Conservation (phyloP, 2,888 invertebrate genomes). For the Trichacis sp. region DNA sequence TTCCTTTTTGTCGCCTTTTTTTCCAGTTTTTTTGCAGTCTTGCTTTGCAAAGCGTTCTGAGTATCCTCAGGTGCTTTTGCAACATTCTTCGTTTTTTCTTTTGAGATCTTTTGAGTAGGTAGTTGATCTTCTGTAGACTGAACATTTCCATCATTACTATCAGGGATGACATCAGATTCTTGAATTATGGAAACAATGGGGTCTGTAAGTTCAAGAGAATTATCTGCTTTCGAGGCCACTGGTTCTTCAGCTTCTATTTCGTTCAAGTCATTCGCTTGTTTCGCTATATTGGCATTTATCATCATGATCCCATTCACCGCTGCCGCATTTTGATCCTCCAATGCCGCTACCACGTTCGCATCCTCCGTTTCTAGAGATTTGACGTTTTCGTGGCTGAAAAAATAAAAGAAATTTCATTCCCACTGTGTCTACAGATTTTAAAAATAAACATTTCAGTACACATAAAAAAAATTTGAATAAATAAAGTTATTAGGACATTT, state of each 20-base stretch:
- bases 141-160: too few relatives aligned
- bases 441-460: not conserved
- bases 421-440: too few relatives aligned
- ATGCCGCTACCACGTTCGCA: conserved; percentile 33
- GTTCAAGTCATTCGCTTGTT: not conserved
- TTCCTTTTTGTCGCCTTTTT: not conserved
- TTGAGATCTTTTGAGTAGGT: not conserved
- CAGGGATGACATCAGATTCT: too few relatives aligned
- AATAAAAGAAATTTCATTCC: conserved; percentile 61
- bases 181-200: not conserved
- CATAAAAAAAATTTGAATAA: too few relatives aligned
- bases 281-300: conserved; percentile 54
- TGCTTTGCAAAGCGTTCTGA: not conserved
- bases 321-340: conserved; percentile 64
- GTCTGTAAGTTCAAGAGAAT: not conserved
- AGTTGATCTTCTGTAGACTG: not conserved
- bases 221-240: not conserved
- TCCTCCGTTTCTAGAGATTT: conserved; percentile 34
- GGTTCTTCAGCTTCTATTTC: conserved; percentile 10
- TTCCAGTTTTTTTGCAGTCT: not conserved
- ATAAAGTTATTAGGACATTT: too few relatives aligned
- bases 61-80: not conserved
- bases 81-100: not conserved
- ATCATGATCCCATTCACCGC: conserved; percentile 63
- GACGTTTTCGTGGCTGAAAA: conserved; percentile 51